Percentiles rank a stretch among this genome's conserved stretches.
phyloP scores from a whole-genome alignment of 1,140 invertebrate genomes.

The Drosophila orena region DNA sequence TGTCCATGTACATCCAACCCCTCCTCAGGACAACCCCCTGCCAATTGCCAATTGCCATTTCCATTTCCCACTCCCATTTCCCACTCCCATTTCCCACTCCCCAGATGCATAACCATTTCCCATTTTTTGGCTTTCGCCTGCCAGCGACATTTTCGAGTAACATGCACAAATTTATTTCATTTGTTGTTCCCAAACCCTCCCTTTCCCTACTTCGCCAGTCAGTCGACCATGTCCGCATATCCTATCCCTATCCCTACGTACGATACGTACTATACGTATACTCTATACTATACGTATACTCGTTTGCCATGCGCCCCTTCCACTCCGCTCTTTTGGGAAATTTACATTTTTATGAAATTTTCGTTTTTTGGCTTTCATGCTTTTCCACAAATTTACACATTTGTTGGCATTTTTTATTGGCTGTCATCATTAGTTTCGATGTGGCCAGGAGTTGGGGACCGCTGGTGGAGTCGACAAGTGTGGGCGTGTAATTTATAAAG shows the following conservation, averaged over 20 bases:
- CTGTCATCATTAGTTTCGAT: constrained; percentile 80
- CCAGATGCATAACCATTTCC: constrained; percentile 29
- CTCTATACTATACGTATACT: no score
- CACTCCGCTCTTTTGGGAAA: constrained; percentile 19
- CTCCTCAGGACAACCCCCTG: constrained; percentile 18
- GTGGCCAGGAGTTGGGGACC: constrained; percentile 26
- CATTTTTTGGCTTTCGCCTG: constrained; percentile 32
- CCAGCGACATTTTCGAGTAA: constrained; percentile 73
- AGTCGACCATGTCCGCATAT: constrained; percentile 54
- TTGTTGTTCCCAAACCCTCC: constrained; percentile 44
- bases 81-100: constrained; percentile 1
- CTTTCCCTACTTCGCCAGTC: constrained; percentile 35
- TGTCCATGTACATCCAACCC: neutral
- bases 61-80: neutral
- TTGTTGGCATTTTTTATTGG: constrained; percentile 77
- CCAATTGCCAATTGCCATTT: constrained; percentile 10
- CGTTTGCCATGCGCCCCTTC: constrained; percentile 10
- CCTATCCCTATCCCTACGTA: neutral
- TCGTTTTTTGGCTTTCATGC: constrained; percentile 37
- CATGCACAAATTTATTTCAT: constrained; percentile 73
- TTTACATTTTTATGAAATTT: constrained; percentile 71
- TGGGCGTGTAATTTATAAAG: constrained; percentile 66
- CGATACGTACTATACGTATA: no score
- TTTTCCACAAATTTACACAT: constrained; percentile 79
- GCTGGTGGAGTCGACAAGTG: constrained; percentile 53